Base-by-base conservation (phyloP, 1,140 invertebrate species). In the Reticulitermes speratus region DNA sequence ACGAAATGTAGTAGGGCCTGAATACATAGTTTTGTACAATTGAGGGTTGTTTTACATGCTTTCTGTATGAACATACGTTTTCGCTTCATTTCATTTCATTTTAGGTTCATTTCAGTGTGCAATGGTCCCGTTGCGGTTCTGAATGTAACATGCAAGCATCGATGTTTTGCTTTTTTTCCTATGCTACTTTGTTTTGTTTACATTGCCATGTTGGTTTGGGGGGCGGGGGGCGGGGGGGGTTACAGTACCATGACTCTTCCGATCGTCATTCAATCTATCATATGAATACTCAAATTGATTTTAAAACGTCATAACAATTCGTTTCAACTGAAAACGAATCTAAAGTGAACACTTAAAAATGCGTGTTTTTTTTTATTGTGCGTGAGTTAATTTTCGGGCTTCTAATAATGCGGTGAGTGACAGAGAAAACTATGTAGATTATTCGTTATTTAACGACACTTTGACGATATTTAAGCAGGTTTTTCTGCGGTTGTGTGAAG, bases 51-150 rank as follows among this genome's bases (percentile, higher is more conserved):
- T 65, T 65, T 65, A 65, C 59, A 65, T 65, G 59, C 59, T 65
- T 65, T 65, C 59, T 65, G 59, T 65, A 65, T 65, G 59, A 65
- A 65, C 59, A 23, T 65, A 65, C 59, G 19, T 65, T 65, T 65
- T 65, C 59, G 59, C 59, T 65, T 65, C 59, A 65, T 23, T 65
- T 65, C 59, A 25, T 65, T 65, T 75, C 65, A 75, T 75, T 75
- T 75, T 75, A 25, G 65, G 65, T 75, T 75, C 65, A 75, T 75
- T 75, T 75, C 25, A 75, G 65, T 30, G 65, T 30, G 65, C 65
- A 75, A 75, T 75, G n/a, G 65, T 75, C n/a, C 65, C 65, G n/a
- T 30, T 75, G 65, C 65, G 25, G 65, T 75, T 14, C 6, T 14
- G 25, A 30, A 75, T 75, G 65, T 30, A 75, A 75, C 65, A 75